These are phyloP conservation scores for Caenorhabditis wallacei DNA, from an alignment of 2,888 invertebrate species.

Conservation along the genomic window DNA sequence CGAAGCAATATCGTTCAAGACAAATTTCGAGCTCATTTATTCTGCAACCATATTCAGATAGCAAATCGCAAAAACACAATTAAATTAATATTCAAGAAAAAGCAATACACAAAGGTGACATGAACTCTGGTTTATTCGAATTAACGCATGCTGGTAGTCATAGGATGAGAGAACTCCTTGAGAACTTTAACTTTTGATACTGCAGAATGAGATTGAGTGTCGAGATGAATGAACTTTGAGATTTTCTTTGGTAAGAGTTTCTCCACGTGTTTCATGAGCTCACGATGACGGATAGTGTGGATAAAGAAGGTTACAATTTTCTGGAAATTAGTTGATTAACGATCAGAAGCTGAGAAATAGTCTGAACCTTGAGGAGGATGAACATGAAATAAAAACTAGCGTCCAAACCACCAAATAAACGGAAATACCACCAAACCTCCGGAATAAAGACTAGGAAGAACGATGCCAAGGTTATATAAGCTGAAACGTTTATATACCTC, in stretches of 20 bases:
- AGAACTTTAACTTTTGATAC: conserved; percentile 42
- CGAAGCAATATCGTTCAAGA: too few species aligned
- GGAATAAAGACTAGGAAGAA: conserved; percentile 52
- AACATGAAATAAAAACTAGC: conserved; percentile 52
- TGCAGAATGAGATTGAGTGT: conserved; percentile 46
- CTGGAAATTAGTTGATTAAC: conserved; percentile 2
- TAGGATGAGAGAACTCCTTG: conserved; percentile 31
- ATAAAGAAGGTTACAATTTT: conserved; percentile 59
- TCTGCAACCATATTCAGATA: too few species aligned
- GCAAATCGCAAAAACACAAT: background rate
- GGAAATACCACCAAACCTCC: conserved; percentile 55
- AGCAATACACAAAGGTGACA: background rate
- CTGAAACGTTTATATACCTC: background rate
- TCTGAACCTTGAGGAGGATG: conserved; percentile 43
- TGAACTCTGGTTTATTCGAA: background rate
- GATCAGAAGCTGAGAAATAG: background rate
- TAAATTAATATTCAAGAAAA: background rate
- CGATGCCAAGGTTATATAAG: conserved; percentile 51
- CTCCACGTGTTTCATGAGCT: conserved; percentile 54
- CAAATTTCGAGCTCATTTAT: too few species aligned
- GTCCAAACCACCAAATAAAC: conserved; percentile 53
- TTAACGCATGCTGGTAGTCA: conserved; percentile 39
- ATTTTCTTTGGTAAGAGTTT: conserved; percentile 42
- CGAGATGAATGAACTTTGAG: conserved; percentile 23
- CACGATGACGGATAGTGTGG: conserved; percentile 56